Base-by-base conservation (phyloP, 2,797 vertebrate genomes). In the Danio jaintianensis region DNA sequence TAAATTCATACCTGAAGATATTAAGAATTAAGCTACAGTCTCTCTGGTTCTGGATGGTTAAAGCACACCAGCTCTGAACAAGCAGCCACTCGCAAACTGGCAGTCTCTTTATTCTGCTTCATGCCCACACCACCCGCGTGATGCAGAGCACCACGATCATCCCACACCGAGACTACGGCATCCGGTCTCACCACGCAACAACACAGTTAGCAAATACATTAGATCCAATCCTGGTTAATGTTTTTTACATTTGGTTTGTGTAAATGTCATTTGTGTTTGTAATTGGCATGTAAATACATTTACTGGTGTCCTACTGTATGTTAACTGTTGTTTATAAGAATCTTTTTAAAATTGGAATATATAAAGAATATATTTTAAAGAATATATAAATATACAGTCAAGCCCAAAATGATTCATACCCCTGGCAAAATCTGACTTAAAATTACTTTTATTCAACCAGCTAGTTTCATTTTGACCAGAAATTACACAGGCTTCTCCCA, bases 1-100 rank as follows among this genome's bases (percentile, higher is more conserved):
- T 15, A 36, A 18, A 40, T 20, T 52, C 56, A 63, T 63, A 75
- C 43, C 73, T 45, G 55, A 58, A 73, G 55, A 70, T 55, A 50
- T 70, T 70, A 50, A 42, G 29, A 75, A 75, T 15, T 13, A 20
- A 75, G 48, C 2, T 18, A 69, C 22, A 38, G 43, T 18, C 43
- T 58, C 29, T 61, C 56, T 48, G 4, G 71, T 9, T 22, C n/a
- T 42, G n/a, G 38, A 42, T 55, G 68, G 50, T 20, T 40, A 40
- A 38, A 18, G 48, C 48, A 40, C 9, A 70, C 16, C 29, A 70
- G 48, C 53, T 72, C n/a, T 4, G 53, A 58, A 53, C 8, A 78
- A 13, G 47, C 38, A 55, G 18, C 66, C 50, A 74, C 40, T 61
- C 55, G 74, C 53, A 22, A 58, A 16, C 18, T 5, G 52, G 45